Evolutionary conservation across 1,140 invertebrate species (phyloP).

Genomic region (Lutraria rhynchaena): DNA sequence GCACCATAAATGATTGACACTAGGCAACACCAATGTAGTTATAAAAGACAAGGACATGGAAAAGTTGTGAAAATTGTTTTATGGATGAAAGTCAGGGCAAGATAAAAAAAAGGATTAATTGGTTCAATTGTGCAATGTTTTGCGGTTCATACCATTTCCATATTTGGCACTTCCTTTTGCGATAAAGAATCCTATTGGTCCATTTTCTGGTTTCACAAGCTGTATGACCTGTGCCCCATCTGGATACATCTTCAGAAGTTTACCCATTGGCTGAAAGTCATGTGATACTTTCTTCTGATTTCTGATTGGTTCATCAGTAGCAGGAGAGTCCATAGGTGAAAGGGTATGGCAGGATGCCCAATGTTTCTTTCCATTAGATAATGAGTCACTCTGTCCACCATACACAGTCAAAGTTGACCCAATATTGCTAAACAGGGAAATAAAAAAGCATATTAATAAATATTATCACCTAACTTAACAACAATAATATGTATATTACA

Average conservation of each 20-base stretch:
- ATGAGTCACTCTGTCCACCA: not conserved
- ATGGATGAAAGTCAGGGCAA: too few relatives aligned
- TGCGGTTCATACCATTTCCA: conserved; percentile 79
- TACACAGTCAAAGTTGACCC: not conserved
- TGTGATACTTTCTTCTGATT: not conserved
- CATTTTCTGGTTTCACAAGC: conserved; percentile 72
- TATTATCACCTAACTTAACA: too few relatives aligned
- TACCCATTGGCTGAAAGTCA: conserved; percentile 61
- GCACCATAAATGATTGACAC: too few relatives aligned
- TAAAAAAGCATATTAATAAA: too few relatives aligned
- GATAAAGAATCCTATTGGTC: conserved; percentile 80
- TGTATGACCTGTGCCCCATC: conserved; percentile 78
- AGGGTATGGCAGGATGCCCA: conserved; percentile 50
- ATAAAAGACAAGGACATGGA: too few relatives aligned
- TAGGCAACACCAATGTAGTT: too few relatives aligned
- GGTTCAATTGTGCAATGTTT: too few relatives aligned
- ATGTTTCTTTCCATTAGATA: conserved; percentile 31
- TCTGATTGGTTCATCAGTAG: conserved; percentile 40
- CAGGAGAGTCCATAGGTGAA: not conserved
- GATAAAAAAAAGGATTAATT: too few relatives aligned
- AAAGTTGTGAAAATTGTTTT: too few relatives aligned
- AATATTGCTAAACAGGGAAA: not conserved
- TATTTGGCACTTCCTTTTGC: conserved; percentile 77
- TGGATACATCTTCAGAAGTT: conserved; percentile 69
- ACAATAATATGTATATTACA: too few relatives aligned